A percentile compares a stretch with the other conserved stretches of the same genome.
These are phyloP conservation scores for Trichogramma pretiosum DNA, from an alignment of 1,140 invertebrate species.

Conservation along the genomic window DNA sequence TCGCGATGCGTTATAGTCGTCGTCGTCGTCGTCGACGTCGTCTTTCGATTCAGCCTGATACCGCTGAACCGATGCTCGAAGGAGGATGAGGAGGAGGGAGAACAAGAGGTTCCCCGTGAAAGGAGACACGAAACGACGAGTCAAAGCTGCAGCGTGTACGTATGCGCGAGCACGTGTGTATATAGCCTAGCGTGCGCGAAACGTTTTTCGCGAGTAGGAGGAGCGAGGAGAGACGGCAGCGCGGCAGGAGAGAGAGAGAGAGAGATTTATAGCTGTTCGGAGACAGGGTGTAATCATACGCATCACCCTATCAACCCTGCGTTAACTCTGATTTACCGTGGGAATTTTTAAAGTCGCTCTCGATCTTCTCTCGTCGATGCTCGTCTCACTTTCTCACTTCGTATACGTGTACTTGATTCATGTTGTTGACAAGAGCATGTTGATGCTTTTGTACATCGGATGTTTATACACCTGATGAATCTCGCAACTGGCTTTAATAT, in stretches of 20 bases:
- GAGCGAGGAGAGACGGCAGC: background rate
- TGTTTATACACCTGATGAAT: no score
- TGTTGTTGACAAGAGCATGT: no score
- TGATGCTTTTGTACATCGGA: no score
- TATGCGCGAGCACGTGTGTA: background rate
- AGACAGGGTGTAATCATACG: constrained; percentile 38
- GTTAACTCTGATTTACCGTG: constrained; percentile 40
- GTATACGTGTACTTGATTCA: constrained; percentile 6
- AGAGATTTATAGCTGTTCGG: constrained; percentile 34
- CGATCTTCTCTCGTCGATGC: constrained; percentile 16
- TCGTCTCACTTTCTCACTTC: constrained; percentile 21
- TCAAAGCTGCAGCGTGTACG: background rate
- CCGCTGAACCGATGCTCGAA: background rate
- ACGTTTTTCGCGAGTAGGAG: constrained; percentile 9
- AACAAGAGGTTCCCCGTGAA: background rate
- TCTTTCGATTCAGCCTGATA: background rate
- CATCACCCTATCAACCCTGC: constrained; percentile 36
- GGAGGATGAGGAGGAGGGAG: background rate
- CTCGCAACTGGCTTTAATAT: no score
- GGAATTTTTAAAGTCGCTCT: constrained; percentile 32
- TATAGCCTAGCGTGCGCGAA: constrained; percentile 7
- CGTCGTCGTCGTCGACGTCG: constrained; percentile 21
- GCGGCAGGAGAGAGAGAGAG: constrained; percentile 13
- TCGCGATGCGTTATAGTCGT: constrained; percentile 20
- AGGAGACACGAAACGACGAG: background rate